Evolutionary conservation across 2,113 vertebrate genomes (phyloP).

Genomic region (Dolichotis patagonum): DNA sequence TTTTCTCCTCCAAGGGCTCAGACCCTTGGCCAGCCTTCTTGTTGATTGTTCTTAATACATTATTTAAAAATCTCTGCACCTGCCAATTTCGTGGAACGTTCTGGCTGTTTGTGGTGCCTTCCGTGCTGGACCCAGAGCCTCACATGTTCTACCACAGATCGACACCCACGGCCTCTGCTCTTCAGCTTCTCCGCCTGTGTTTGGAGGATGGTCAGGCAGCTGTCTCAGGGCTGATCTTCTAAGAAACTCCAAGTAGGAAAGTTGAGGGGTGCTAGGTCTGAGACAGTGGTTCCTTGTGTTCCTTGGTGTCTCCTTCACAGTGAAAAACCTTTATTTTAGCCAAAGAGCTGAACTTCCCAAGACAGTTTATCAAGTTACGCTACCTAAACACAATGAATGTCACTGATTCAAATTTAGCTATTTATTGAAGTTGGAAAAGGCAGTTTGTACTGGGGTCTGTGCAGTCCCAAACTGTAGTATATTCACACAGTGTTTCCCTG

Average conservation of each 20-base stretch:
- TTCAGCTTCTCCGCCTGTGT: neutral
- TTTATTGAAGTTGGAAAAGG: constrained; percentile 40
- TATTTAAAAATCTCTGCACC: neutral
- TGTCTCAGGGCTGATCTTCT: neutral
- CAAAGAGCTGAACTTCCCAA: constrained; percentile 44
- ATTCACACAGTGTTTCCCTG: constrained; percentile 21
- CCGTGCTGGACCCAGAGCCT: neutral
- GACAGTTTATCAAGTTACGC: constrained; percentile 45
- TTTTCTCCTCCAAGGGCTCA: neutral
- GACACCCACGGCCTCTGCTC: neutral
- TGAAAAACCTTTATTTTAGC: neutral
- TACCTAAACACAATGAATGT: constrained; percentile 24
- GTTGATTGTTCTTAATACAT: neutral
- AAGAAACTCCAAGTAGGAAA: neutral
- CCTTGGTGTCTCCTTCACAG: neutral
- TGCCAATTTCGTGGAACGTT: neutral
- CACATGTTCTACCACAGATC: neutral
- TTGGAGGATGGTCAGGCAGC: neutral
- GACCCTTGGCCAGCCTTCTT: neutral
- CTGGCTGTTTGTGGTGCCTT: neutral
- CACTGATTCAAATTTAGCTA: constrained; percentile 3
- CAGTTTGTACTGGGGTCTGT: neutral
- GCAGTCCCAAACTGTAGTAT: neutral
- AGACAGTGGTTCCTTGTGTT: neutral
- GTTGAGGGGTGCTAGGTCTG: neutral